Conservation (phyloP, 2,888 invertebrate genomes). For the Hololepta plana region DNA sequence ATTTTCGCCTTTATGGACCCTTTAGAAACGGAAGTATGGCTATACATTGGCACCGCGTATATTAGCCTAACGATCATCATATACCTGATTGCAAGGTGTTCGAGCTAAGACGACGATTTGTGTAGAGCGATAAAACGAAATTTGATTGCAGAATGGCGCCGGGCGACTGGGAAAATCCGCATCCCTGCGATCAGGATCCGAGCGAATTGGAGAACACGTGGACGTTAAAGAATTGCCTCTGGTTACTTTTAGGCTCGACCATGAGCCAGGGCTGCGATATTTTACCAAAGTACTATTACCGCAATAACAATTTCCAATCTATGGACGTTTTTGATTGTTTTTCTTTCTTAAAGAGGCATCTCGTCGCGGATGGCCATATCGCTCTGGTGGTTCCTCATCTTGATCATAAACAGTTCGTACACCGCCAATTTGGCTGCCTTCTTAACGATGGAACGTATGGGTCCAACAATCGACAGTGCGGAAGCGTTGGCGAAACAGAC, state of each 20-base stretch:
- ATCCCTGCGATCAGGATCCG: conserved; percentile 74
- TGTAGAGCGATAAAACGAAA: too few species aligned
- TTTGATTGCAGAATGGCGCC: conserved; percentile 52
- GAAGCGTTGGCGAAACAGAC: conserved; percentile 86
- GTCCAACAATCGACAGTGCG: conserved; percentile 72
- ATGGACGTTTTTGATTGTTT: conserved; percentile 4
- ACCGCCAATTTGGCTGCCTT: conserved; percentile 91
- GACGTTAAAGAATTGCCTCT: conserved; percentile 74
- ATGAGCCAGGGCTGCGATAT: conserved; percentile 92
- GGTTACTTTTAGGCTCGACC: conserved; percentile 84
- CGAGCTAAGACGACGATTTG: neutral
- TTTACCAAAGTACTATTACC: conserved; percentile 53
- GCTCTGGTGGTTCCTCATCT: conserved; percentile 87
- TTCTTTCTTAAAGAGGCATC: conserved; percentile 62
- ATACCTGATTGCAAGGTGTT: conserved; percentile 49
- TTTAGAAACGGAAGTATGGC: conserved; percentile 71
- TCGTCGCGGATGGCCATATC: conserved; percentile 77
- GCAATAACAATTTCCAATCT: neutral
- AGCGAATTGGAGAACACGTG: conserved; percentile 83
- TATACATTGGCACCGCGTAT: conserved; percentile 75
- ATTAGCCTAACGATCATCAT: conserved; percentile 64
- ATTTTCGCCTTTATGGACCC: conserved; percentile 59
- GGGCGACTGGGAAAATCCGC: conserved; percentile 87
- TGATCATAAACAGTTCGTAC: conserved; percentile 84
- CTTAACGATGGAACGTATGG: conserved; percentile 74